Conservation (phyloP, 37 sponge, comb jelly and placozoan genomes). For the Axinella damicornis region DNA sequence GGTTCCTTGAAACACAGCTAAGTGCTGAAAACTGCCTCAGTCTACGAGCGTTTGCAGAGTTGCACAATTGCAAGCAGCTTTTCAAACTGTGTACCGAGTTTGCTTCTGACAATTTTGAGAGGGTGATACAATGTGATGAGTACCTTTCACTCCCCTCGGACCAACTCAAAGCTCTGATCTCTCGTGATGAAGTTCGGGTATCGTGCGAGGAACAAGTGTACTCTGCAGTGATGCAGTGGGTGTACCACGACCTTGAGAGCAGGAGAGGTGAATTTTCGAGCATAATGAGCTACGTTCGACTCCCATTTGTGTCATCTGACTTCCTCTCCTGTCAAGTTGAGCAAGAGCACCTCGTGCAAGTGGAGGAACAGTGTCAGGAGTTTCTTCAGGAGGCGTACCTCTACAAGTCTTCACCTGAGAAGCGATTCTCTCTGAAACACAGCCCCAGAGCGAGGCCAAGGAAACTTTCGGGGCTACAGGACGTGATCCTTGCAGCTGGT, state of each 20-base stretch:
- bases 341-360: slow-evolving; percentile 42
- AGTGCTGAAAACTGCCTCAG: slow-evolving; percentile 46
- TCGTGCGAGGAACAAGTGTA: slow-evolving; percentile 67
- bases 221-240: slow-evolving; percentile 64
- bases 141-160: slow-evolving; percentile 46
- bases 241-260: slow-evolving; percentile 38
- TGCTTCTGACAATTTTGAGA: slow-evolving; percentile 37
- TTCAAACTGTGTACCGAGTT: slow-evolving; percentile 22
- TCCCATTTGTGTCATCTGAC: slow-evolving; percentile 54
- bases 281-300: slow-evolving; percentile 61
- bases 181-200: slow-evolving; percentile 59
- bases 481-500: slow-evolving; percentile 50
- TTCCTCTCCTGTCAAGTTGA: slow-evolving; percentile 44
- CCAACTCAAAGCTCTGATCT: slow-evolving; percentile 51
- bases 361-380: slow-evolving; percentile 34
- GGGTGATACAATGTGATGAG: slow-evolving; percentile 37
- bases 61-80: slow-evolving; percentile 31
- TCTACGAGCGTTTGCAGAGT: slow-evolving; percentile 32
- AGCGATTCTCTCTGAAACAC: slow-evolving; percentile 29
- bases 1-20: slow-evolving; percentile 22
- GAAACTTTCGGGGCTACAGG: slow-evolving; percentile 34
- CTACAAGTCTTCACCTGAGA: slow-evolving; percentile 61
- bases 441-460: slow-evolving; percentile 62
- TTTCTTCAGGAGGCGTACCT: slow-evolving; percentile 60
- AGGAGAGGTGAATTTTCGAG: slow-evolving; percentile 20